Base-by-base conservation (phyloP, 2,113 vertebrate genomes). In the Aramus guarauna region DNA sequence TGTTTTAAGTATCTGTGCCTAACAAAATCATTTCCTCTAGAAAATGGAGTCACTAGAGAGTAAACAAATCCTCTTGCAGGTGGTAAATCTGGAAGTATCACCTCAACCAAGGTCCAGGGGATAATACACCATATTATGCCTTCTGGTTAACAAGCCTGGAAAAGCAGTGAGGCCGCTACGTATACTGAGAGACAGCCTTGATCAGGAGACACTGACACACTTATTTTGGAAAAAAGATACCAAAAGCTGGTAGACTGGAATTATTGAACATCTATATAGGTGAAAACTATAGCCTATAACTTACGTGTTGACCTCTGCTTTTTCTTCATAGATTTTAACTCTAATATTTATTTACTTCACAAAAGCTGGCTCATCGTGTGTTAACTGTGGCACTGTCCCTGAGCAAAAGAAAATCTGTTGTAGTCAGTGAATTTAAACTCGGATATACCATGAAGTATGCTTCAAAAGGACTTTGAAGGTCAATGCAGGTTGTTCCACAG, bases 11-110 rank as follows among this genome's bases (percentile, higher is more conserved):
- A 56, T 60, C 48, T 88, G 23, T 80, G 45, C 52, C 53, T 73
- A 73, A 66, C 17, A 62, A 71, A 93, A 68, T 21, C 0, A 90
- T 88, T 97, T 94, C 94, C 67, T 90, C 8, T 45, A 50, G 67
- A 68, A 94, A 56, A 34, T 83, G 34, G 21, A 13, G 16, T 73
- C 82, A 45, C n/a, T 41, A 26, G 67, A 59, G 67, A 3, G 45
- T 90, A 93, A 92, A 88, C 27, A 80, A 93, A 88, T 83, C 58
- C 58, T 88, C 30, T 76, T 83, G 58, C 82, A 90, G 82, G 53
- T 90, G 75, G 32, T 90, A 93, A 88, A 80, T 88, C 85, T 94
- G 77, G 66, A 96, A 93, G 62, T 90, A 41, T 85, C 71, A 64
- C 75, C 78, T 94, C 3, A 0, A 1, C 22, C 47, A 53, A 92